These are phyloP conservation scores for Tarsius wallacei DNA, from an alignment of 2,797 vertebrate genomes.

Conservation along the genomic window DNA sequence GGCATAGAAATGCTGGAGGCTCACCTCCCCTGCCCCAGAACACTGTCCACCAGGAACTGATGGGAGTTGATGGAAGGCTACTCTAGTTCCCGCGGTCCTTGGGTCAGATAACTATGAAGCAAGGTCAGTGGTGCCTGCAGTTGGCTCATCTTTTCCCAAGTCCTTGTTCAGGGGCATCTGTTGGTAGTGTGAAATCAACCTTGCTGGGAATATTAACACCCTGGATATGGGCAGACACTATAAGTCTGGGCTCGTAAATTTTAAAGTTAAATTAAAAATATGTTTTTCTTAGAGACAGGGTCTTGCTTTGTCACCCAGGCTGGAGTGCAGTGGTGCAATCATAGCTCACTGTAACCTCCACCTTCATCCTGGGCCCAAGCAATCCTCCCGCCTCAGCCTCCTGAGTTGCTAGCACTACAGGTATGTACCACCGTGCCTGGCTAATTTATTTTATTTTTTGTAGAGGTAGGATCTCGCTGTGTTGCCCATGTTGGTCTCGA, in stretches of 20 bases:
- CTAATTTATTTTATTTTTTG: neutral
- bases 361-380: neutral
- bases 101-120: neutral
- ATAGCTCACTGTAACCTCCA: neutral
- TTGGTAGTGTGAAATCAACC: neutral
- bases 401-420: neutral
- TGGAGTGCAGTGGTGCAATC: neutral
- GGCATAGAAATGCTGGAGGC: neutral
- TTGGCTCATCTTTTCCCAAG: neutral
- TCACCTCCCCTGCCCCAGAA: accelerated
- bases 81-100: neutral
- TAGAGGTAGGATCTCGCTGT: neutral
- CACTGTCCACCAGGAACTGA: neutral
- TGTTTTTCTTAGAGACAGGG: neutral
- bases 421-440: neutral
- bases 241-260: neutral
- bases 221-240: neutral
- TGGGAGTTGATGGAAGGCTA: neutral
- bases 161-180: neutral
- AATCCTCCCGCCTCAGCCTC: neutral
- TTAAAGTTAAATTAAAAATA: neutral
- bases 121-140: no score
- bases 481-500: neutral
- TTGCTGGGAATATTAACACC: neutral
- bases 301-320: neutral